Percentiles rank a stretch among this genome's conserved stretches.
phyloP scores from a whole-genome alignment of 2,888 invertebrate species.

The Euplexia lucipara region DNA sequence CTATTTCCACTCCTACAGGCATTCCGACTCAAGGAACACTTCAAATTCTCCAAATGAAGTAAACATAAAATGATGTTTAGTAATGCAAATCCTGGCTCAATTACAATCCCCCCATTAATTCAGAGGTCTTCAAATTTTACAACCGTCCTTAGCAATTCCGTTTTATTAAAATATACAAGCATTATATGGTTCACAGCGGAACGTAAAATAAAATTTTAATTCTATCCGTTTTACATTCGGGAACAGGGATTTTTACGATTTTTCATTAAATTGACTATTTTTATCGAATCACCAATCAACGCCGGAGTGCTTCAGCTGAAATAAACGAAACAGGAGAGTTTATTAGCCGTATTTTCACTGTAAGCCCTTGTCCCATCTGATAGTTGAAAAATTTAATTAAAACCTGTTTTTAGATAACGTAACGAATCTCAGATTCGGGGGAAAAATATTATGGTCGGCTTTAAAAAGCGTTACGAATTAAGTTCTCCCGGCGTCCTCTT shows the following conservation, averaged over 20 bases:
- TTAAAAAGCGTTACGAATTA: slow-evolving; percentile 72
- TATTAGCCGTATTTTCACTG: slow-evolving; percentile 71
- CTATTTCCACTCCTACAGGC: slow-evolving; percentile 47
- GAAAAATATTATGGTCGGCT: slow-evolving; percentile 71
- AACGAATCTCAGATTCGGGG: slow-evolving; percentile 63
- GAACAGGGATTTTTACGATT: slow-evolving; percentile 78
- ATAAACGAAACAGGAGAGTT: slow-evolving; percentile 69
- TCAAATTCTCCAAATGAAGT: slow-evolving; percentile 59
- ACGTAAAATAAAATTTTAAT: slow-evolving; percentile 82
- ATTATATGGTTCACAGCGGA: slow-evolving; percentile 79
- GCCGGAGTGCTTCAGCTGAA: slow-evolving; percentile 58
- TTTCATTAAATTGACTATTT: slow-evolving; percentile 75
- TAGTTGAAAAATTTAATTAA: slow-evolving; percentile 82
- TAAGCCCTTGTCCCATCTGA: slow-evolving; percentile 73
- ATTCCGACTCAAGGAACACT: slow-evolving; percentile 43
- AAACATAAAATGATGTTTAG: slow-evolving; percentile 75
- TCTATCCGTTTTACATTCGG: slow-evolving; percentile 72
- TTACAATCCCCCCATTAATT: slow-evolving; percentile 82
- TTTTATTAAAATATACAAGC: slow-evolving; percentile 87
- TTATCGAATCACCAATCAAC: slow-evolving; percentile 68
- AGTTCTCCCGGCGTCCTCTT: slow-evolving; percentile 66
- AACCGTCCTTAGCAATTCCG: slow-evolving; percentile 82
- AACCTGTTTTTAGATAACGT: slow-evolving; percentile 76
- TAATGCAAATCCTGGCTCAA: slow-evolving; percentile 80
- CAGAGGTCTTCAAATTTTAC: slow-evolving; percentile 85